These are phyloP conservation scores for Ganaspis brasiliensis DNA, from an alignment of 2,888 invertebrate species.

Conservation along the genomic window DNA sequence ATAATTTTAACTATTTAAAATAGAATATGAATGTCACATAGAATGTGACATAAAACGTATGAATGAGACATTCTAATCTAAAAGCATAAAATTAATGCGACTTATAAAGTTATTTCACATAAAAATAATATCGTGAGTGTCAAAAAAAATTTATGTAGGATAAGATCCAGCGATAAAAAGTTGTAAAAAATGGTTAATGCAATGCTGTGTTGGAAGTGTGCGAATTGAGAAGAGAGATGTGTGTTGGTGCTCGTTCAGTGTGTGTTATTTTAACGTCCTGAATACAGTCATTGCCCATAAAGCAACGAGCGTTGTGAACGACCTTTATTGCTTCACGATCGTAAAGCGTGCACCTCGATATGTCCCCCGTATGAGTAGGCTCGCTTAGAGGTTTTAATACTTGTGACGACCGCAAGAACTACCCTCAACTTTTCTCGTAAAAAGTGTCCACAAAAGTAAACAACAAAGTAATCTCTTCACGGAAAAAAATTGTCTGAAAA, in stretches of 20 bases:
- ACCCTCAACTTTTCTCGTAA: constrained; percentile 3
- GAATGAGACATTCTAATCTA: too few species aligned
- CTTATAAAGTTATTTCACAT: background rate
- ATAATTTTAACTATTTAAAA: too few species aligned
- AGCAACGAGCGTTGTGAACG: constrained; percentile 71
- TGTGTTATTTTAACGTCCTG: constrained; percentile 51
- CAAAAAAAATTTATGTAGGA: background rate
- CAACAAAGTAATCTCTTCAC: background rate
- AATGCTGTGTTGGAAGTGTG: constrained; percentile 2
- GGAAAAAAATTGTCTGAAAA: background rate
- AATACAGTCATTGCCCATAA: constrained; percentile 68
- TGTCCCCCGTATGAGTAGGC: constrained; percentile 44
- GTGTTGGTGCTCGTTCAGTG: background rate
- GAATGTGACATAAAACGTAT: too few species aligned
- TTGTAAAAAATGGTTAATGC: constrained; percentile 2
- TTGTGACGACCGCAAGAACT: constrained; percentile 23
- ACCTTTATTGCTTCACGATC: constrained; percentile 55
- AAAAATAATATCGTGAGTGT: background rate
- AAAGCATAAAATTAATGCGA: background rate
- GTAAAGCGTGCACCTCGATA: constrained; percentile 44
- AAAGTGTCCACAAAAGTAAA: background rate
- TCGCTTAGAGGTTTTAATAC: constrained; percentile 36
- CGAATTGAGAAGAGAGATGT: constrained; percentile 1
- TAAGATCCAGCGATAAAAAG: background rate
- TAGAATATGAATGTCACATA: too few species aligned